A percentile compares a stretch with the other conserved stretches of the same genome.
Evolutionary conservation across 2,113 vertebrate species (phyloP).

Genomic region (Neomonachus schauinslandi): DNA sequence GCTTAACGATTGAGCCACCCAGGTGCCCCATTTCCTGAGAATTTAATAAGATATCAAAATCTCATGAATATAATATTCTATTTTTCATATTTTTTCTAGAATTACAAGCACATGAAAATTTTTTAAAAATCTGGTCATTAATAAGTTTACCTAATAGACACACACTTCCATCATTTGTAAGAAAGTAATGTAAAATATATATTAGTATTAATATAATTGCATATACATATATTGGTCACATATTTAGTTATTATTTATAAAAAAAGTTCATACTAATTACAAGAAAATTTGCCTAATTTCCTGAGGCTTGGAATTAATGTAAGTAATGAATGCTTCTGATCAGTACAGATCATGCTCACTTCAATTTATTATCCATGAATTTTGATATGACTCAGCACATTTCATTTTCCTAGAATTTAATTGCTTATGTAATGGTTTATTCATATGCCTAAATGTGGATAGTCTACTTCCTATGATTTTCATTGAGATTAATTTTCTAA

Average conservation of each 20-base stretch:
- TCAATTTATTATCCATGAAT: neutral
- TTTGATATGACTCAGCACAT: neutral
- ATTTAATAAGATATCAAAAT: neutral
- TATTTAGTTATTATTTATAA: neutral
- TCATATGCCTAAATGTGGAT: neutral
- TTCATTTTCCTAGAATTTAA: neutral
- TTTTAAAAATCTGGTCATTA: neutral
- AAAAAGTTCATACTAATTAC: neutral
- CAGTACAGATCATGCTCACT: neutral
- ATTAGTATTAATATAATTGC: neutral
- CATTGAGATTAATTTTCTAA: neutral
- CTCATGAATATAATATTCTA: neutral
- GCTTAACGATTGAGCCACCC: no score
- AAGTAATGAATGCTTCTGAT: neutral
- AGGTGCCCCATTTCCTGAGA: neutral
- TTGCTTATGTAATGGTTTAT: neutral
- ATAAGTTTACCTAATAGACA: neutral
- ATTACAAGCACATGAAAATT: neutral
- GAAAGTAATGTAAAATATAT: neutral
- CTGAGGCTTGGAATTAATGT: neutral
- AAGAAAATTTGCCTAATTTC: neutral
- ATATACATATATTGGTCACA: neutral
- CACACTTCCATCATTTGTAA: neutral
- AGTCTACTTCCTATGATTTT: neutral
- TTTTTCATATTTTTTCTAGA: neutral